phyloP scores from a whole-genome alignment of 2,888 invertebrate genomes.

The Caprella mutica region DNA sequence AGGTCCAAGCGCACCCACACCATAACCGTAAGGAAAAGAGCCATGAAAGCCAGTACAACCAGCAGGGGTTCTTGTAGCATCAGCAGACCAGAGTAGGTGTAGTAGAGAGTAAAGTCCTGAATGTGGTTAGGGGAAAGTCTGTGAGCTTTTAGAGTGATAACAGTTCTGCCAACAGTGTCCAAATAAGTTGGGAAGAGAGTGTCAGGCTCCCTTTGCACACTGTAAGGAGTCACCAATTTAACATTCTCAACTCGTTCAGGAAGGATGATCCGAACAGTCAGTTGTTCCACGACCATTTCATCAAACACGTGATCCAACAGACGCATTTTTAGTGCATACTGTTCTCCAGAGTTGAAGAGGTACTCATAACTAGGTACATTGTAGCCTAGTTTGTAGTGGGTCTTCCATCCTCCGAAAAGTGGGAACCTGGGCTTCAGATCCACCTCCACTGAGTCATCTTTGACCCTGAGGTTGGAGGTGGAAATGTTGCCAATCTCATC shows the following conservation, averaged over 20 bases:
- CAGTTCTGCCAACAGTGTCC: constrained; percentile 85
- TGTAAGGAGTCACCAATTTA: constrained; percentile 43
- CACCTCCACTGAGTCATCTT: constrained; percentile 85
- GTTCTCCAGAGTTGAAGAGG: constrained; percentile 60
- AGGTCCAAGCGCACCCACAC: constrained; percentile 92
- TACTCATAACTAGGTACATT: constrained; percentile 96
- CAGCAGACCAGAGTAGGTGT: constrained; percentile 42
- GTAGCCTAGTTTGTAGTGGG: constrained; percentile 90
- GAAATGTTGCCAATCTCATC: constrained; percentile 99
- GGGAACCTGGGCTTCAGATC: constrained; percentile 95
- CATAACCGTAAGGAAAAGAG: constrained; percentile 66
- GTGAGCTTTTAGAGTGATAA: constrained; percentile 63
- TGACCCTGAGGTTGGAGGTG: constrained; percentile 78
- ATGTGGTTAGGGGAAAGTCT: constrained; percentile 95
- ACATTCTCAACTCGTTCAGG: constrained; percentile 85
- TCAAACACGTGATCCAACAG: constrained; percentile 94
- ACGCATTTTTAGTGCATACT: constrained; percentile 79
- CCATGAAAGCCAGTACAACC: constrained; percentile 73
- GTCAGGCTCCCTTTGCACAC: constrained; percentile 60
- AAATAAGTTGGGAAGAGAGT: constrained; percentile 80
- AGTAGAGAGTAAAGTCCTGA: constrained; percentile 65
- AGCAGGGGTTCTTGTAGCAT: constrained; percentile 89
- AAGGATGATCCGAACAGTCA: constrained; percentile 74
- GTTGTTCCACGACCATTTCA: constrained; percentile 87
- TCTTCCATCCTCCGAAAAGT: constrained; percentile 97